phyloP scores from a whole-genome alignment of 2,113 vertebrate species.

The Gasterosteus nipponicus region DNA sequence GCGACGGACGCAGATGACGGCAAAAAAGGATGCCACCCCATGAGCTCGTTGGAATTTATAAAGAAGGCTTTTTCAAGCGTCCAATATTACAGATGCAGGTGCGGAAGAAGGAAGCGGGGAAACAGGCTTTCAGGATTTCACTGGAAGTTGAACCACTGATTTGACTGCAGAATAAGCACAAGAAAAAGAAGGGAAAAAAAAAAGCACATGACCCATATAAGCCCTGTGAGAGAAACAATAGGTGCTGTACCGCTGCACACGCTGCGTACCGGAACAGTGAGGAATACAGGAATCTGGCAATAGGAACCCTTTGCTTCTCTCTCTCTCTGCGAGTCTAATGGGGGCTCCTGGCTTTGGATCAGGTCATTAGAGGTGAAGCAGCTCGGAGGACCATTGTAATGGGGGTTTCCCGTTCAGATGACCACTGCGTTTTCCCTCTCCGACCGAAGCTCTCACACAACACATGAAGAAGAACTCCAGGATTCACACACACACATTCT shows the following conservation, averaged over 20 bases:
- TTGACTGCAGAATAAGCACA: conserved; percentile 11
- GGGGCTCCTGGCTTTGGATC: conserved; percentile 64
- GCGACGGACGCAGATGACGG: conserved; percentile 33
- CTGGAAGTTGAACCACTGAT: conserved; percentile 16
- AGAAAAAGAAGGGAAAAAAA: not conserved
- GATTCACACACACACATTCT: not conserved
- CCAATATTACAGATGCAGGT: conserved; percentile 1
- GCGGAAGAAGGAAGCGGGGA: not conserved
- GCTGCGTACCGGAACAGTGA: conserved; percentile 33
- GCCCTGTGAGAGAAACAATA: conserved; percentile 45
- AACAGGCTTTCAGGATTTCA: conserved; percentile 2
- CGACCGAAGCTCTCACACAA: not conserved
- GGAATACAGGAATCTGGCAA: conserved; percentile 62
- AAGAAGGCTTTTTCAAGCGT: conserved; percentile 15
- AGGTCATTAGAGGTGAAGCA: conserved; percentile 69
- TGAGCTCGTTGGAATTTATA: conserved; percentile 35
- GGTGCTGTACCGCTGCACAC: conserved; percentile 21
- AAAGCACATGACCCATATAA: conserved; percentile 52
- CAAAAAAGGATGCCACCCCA: conserved; percentile 29
- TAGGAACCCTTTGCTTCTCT: conserved; percentile 51
- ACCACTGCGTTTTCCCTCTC: conserved; percentile 11
- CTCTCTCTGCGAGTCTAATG: conserved; percentile 51
- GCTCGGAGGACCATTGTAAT: conserved; percentile 49
- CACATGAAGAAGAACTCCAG: not conserved
- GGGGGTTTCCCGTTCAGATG: conserved; percentile 63